Evolutionary conservation across 2,113 vertebrate genomes (phyloP), one percentile per base, ranked within the genome.

Genomic region (Prolemur simus): DNA sequence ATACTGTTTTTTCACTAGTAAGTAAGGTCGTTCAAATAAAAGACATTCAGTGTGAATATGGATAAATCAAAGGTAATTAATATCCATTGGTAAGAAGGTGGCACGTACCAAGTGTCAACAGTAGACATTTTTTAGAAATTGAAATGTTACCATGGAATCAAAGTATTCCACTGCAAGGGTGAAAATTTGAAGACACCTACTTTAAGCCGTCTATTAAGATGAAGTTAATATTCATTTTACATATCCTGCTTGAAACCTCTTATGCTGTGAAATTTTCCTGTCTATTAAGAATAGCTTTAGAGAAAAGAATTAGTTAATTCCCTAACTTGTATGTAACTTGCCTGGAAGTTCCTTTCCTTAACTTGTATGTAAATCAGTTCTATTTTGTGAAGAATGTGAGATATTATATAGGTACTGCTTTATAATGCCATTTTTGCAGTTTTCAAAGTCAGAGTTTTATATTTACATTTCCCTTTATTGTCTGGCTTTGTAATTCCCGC

Each of bases 101-200:
- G 86, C 88, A 87, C 47, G 87, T 39, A 96, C 49, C 90, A 60
- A 80, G 49, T 94, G 91, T 89, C 71, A 96, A 91, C 45, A 74
- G 64, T 76, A 96, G 95, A 91, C 71, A n/a, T 86, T 85, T 95
- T 95, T 76, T 69, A 96, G 49, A 92, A 92, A 87, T 96, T 87
- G 89, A 96, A 88, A 89, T 89, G 63, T 96, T 96, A 77, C 86
- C 91, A 85, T 96, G 89, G 91, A 96, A 96, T 93, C 74, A 78
- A 17, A 91, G 49, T 56, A 42, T 92, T 94, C 45, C 52, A 54
- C 56, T 86, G 63, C 80, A 84, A 78, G 42, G 49, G 58, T 96
- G 83, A 95, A 58, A 81, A 91, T 91, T 87, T 91, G 89, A 93
- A 96, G 94, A 85, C 88, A 45, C 83, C 76, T 96, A 85, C 87